Evolutionary conservation across 2,797 vertebrate genomes (phyloP).

Genomic region (Pachyuromys duprasi): DNA sequence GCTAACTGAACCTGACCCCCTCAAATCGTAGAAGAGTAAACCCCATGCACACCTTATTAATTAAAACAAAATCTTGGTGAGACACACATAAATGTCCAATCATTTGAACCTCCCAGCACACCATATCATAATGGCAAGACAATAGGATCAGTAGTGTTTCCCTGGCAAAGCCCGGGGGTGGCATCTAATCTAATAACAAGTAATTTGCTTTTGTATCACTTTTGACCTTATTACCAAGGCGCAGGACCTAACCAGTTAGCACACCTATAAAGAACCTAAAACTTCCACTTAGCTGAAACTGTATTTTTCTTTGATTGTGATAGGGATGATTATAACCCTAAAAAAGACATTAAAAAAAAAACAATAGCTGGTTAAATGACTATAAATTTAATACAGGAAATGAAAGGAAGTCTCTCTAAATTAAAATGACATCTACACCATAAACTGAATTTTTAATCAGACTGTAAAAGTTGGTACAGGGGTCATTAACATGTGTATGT

Average conservation of each 20-base stretch:
- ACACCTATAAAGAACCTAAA: background rate
- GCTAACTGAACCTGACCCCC: background rate
- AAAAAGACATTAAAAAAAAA: constrained; percentile 14
- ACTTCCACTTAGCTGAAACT: background rate
- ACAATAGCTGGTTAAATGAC: background rate
- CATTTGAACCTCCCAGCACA: background rate
- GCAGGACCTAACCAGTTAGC: background rate
- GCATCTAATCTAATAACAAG: background rate
- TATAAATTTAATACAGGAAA: background rate
- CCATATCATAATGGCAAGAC: background rate
- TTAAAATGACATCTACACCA: background rate
- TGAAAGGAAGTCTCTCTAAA: constrained; percentile 25
- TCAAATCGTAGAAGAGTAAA: constrained; percentile 36
- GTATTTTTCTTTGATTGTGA: background rate
- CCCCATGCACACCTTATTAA: background rate
- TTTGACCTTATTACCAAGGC: background rate
- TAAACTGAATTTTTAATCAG: constrained; percentile 32
- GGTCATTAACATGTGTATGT: background rate
- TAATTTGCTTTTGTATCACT: background rate
- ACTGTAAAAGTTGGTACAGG: background rate
- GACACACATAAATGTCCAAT: background rate
- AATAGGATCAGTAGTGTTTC: background rate
- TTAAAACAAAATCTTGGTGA: constrained; percentile 44
- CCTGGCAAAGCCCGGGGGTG: background rate
- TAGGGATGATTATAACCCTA: background rate